A percentile compares a stretch with the other conserved stretches of the same genome.
Evolutionary conservation across 2,888 invertebrate genomes (phyloP).

Genomic region (Deroplatys truncata): DNA sequence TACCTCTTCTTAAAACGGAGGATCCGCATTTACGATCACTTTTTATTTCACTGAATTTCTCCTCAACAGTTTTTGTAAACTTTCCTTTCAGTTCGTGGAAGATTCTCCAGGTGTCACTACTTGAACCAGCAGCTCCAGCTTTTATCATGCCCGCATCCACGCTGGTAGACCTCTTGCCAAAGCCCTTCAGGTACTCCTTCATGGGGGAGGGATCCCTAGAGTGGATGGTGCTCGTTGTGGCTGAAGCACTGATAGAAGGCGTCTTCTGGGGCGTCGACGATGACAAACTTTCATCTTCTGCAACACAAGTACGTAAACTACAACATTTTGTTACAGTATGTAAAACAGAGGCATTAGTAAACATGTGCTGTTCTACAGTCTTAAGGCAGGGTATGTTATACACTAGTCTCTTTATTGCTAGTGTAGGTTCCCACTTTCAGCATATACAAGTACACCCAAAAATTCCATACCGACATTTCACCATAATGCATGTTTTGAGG

Average conservation of each 20-base stretch:
- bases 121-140: constrained; percentile 42
- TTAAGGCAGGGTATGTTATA: too few species aligned
- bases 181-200: constrained; percentile 39
- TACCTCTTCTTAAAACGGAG: neutral
- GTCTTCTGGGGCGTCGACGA: constrained; percentile 17
- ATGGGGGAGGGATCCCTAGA: constrained; percentile 37
- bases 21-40: constrained; percentile 47
- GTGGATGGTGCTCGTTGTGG: constrained; percentile 19
- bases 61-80: constrained; percentile 73
- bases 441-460: too few species aligned
- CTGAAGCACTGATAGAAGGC: constrained; percentile 14
- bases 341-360: too few species aligned
- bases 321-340: neutral
- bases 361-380: too few species aligned
- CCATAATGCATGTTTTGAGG: too few species aligned
- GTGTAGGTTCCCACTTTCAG: too few species aligned
- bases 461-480: too few species aligned
- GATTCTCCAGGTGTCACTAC: constrained; percentile 63
- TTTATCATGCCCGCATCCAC: constrained; percentile 46
- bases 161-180: constrained; percentile 59
- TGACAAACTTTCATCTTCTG: constrained; percentile 19
- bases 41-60: constrained; percentile 66
- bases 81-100: constrained; percentile 69
- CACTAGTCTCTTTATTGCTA: too few species aligned
- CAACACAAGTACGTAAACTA: neutral